Percentiles rank a stretch among this genome's conserved stretches.
phyloP scores from a whole-genome alignment of 2,888 invertebrate species.

The Hypsopygia costalis region DNA sequence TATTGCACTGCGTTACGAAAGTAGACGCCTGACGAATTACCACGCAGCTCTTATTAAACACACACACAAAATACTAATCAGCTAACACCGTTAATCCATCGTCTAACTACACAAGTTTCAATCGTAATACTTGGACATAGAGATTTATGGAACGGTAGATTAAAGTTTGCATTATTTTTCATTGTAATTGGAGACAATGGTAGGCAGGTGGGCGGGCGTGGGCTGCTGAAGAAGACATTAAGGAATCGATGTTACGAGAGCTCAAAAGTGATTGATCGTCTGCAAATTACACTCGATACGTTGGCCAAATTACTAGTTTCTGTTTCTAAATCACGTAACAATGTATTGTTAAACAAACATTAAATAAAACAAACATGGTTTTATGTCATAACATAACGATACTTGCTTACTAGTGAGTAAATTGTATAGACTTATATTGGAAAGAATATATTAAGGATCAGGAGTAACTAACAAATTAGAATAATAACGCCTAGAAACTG shows the following conservation, averaged over 20 bases:
- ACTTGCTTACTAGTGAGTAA: no score
- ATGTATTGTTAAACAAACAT: neutral
- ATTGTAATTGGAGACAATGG: constrained; percentile 34
- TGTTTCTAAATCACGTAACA: neutral
- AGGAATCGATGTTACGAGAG: constrained; percentile 11
- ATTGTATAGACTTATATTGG: no score
- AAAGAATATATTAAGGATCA: no score
- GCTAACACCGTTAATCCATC: neutral
- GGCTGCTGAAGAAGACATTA: constrained; percentile 26
- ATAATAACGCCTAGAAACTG: no score
- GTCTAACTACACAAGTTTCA: neutral
- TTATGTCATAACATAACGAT: no score
- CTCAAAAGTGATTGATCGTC: constrained; percentile 12
- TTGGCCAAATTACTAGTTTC: neutral
- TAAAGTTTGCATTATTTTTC: constrained; percentile 17
- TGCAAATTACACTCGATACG: neutral
- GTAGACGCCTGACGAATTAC: constrained; percentile 22
- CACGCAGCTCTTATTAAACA: constrained; percentile 19
- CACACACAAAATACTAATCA: constrained; percentile 14
- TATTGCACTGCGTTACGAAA: constrained; percentile 24
- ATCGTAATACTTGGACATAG: neutral
- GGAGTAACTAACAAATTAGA: no score
- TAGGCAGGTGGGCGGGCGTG: constrained; percentile 23
- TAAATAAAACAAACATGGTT: no score
- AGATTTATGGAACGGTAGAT: neutral